Evolutionary conservation across 2,888 invertebrate species (phyloP), one percentile per base, ranked within the genome.

Genomic region (Drosophila tripunctata): DNA sequence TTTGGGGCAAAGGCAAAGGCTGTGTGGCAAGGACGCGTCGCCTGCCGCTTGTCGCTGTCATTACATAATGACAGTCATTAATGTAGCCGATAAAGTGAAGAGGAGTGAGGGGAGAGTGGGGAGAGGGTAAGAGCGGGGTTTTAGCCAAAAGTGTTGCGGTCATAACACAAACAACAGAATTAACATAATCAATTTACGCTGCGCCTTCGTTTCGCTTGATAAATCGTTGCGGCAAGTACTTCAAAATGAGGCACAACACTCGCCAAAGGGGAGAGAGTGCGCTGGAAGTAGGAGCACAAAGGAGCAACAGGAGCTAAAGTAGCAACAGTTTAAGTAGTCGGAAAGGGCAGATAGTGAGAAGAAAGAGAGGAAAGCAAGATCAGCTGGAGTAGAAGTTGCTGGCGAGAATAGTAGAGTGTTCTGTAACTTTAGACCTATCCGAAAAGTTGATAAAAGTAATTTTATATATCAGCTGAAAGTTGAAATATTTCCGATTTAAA

Each of bases 111-210:
- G 5, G n/a, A 8, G 8, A 27, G 8, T n/a, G 19, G 14, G 1
- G 3, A 7, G 4, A 7, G 14, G 31, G 14, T 10, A 5, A 10
- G 3, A 27, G 8, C 17, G 48, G 22, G 36, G 27, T 48, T 44
- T 43, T 55, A 35, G 55, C 47, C 58, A 62, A 76, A 75, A 75
- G 64, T 72, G 68, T 65, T 71, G 68, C 63, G 68, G 68, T 57
- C 73, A 73, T 57, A 51, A 43, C 24, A 65, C 56, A 38, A 44
- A 52, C 52, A 47, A 57, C 19, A 24, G 67, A 86, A 84, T 84
- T 84, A 84, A 78, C 83, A 83, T 84, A 84, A 84, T 84, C 86
- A 84, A 84, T 84, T 84, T 84, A 14, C 41, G 65, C 74, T 69
- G 72, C 78, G 66, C 67, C 75, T 67, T 75, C 67, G 75, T 64